Percentiles rank a stretch among this genome's conserved stretches.
Evolutionary conservation across 1,140 invertebrate species (phyloP).

Genomic region (Bathynomus jamesi): DNA sequence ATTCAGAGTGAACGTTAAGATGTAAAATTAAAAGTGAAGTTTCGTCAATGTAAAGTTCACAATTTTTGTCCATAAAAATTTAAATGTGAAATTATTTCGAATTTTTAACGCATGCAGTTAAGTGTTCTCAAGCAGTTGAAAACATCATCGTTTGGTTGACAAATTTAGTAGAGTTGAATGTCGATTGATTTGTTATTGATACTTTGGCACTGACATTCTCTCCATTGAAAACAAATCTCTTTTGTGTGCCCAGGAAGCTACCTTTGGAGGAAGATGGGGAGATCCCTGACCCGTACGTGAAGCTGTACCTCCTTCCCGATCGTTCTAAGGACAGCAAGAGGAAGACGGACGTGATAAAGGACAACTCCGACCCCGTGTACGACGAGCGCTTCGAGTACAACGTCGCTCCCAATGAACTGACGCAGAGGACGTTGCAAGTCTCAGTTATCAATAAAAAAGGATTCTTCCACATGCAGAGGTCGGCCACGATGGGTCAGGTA

Average conservation of each 20-base stretch:
- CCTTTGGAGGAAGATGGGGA: slow-evolving; percentile 73
- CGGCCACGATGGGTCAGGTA: slow-evolving; percentile 70
- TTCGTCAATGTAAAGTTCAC: too few relatives aligned
- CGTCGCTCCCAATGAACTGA: slow-evolving; percentile 57
- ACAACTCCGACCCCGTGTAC: slow-evolving; percentile 82
- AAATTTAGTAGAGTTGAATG: too few relatives aligned
- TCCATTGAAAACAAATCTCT: too few relatives aligned
- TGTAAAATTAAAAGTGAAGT: too few relatives aligned
- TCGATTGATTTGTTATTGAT: too few relatives aligned
- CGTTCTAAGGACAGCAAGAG: slow-evolving; percentile 76
- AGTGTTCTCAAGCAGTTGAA: too few relatives aligned
- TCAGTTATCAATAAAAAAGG: slow-evolving; percentile 72
- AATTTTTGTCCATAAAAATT: too few relatives aligned
- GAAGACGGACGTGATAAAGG: slow-evolving; percentile 68
- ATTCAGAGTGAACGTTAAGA: too few relatives aligned
- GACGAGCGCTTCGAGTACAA: slow-evolving; percentile 84
- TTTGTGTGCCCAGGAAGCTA: slow-evolving; percentile 53
- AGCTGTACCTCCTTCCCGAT: slow-evolving; percentile 83
- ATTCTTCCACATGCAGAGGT: slow-evolving; percentile 51
- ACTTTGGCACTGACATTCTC: too few relatives aligned
- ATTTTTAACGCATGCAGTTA: too few relatives aligned
- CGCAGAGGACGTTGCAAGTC: slow-evolving; percentile 61
- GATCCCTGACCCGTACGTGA: slow-evolving; percentile 90
- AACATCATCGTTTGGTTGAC: too few relatives aligned
- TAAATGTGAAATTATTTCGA: too few relatives aligned